These are phyloP conservation scores for Phoebastria nigripes DNA, from an alignment of 2,797 vertebrate genomes.

Conservation along the genomic window DNA sequence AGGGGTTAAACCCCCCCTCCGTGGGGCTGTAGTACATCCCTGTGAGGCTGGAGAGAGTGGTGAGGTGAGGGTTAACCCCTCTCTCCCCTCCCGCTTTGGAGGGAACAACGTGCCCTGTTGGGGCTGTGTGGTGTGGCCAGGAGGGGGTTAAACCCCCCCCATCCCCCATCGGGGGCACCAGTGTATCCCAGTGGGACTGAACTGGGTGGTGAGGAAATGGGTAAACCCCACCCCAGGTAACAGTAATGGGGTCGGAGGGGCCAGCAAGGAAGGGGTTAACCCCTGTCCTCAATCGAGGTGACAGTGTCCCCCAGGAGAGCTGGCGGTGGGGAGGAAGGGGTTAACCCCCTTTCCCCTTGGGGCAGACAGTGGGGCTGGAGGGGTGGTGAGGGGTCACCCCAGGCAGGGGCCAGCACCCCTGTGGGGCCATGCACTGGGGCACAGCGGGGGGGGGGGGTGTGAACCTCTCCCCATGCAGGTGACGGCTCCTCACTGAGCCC, in stretches of 20 bases:
- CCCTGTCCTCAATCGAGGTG: not conserved
- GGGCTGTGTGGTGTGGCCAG: not conserved
- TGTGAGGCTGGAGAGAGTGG: not conserved
- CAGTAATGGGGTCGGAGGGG: not conserved
- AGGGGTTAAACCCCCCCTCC: not conserved
- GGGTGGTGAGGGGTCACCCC: not conserved
- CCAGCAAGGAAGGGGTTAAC: not conserved
- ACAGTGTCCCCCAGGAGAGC: not conserved
- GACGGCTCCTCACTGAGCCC: not conserved
- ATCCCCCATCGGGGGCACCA: fast-evolving
- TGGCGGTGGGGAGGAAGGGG: not conserved
- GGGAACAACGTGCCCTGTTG: not conserved
- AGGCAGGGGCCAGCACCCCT: not conserved
- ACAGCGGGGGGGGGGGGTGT: fast-evolving
- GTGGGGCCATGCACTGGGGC: not conserved
- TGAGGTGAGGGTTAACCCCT: not conserved
- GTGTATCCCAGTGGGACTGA: not conserved
- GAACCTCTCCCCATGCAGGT: not conserved
- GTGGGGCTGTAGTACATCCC: not conserved
- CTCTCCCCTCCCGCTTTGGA: not conserved
- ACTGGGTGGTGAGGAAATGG: not conserved
- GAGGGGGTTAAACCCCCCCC: not conserved
- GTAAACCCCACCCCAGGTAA: not conserved
- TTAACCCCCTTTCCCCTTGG: not conserved
- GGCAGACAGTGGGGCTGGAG: not conserved